Evolutionary conservation across 2,797 vertebrate genomes (phyloP), one percentile per base, ranked within the genome.

Genomic region (Ispidina lecontei): DNA sequence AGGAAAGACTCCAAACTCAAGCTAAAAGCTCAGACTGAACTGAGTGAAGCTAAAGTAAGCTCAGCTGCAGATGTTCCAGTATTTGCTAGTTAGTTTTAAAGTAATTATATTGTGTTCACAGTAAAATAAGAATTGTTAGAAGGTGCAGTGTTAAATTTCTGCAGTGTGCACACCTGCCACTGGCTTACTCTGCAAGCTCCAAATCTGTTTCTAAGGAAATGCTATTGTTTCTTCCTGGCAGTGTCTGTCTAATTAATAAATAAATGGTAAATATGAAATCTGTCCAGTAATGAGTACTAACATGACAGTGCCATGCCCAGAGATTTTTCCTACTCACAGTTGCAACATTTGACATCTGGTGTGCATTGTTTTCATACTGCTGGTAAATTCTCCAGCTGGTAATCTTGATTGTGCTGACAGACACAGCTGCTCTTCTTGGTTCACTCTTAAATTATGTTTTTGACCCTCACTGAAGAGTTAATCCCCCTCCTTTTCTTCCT

Each of bases 381-480:
- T 96, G 94, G 90, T 96, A 95, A 96, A 96, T 96, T 96, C 93
- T 97, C 90, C 96, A 97, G 96, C 96, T 97, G 96, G 92, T 96
- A 93, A 89, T 95, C 89, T 96, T 88, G 84, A 92, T 91, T 97
- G 89, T 33, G 88, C 92, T 97, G 96, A 96, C 94, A 97, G 96
- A 95, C 95, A 94, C 96, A 98, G 97, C 96, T 98, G 96, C 92
- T 97, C 89, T 94, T 96, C 94, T 97, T 93, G 83, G 91, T 94
- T 97, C 93, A 90, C 95, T 97, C 97, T 94, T 97, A 97, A 98
- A 96, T 97, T 96, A 96, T 96, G 96, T 94, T 97, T 97, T 96
- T 98, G 97, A 98, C 97, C 95, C 97, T 98, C 95, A 93, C 85
- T 97, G 89, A 95, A 97, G 93, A 97, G 96, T 97, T 97, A 96